Percentiles rank a stretch among this genome's conserved stretches.
Evolutionary conservation across 2,888 invertebrate species (phyloP).

Genomic region (Apamea monoglypha): DNA sequence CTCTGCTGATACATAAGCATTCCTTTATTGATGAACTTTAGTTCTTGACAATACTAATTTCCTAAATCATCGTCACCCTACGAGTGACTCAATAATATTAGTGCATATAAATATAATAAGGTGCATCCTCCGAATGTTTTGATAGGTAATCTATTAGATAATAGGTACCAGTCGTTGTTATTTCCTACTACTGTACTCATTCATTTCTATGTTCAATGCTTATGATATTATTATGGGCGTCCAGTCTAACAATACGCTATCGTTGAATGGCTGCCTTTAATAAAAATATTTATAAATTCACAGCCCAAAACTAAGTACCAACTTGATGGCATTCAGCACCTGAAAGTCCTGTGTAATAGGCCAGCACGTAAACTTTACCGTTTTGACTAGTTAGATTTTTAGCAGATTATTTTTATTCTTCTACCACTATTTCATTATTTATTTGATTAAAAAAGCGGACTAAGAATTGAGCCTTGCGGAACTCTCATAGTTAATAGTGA

Average conservation of each 20-base stretch:
- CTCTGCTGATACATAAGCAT: not conserved
- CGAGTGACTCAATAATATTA: slow-evolving; percentile 38
- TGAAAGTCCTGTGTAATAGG: not conserved
- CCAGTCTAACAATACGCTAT: not conserved
- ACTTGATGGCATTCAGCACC: not conserved
- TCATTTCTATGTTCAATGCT: not conserved
- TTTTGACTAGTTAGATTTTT: not conserved
- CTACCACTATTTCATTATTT: not conserved
- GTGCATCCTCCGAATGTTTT: slow-evolving; percentile 37
- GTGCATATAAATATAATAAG: slow-evolving; percentile 38
- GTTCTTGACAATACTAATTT: not conserved
- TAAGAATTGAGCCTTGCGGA: slow-evolving; percentile 5
- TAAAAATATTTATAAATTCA: slow-evolving; percentile 4
- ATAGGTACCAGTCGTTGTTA: slow-evolving; percentile 7
- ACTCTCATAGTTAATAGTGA: not conserved
- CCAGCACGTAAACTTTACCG: not conserved
- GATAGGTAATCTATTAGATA: slow-evolving; percentile 34
- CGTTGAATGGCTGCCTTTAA: not conserved
- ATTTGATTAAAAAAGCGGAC: not conserved
- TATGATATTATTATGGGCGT: not conserved
- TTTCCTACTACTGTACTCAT: slow-evolving; percentile 11
- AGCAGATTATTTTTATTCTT: not conserved
- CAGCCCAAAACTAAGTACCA: not conserved
- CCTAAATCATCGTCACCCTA: slow-evolving; percentile 8
- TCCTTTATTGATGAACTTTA: not conserved